phyloP scores from a whole-genome alignment of 2,888 invertebrate genomes.

The Prosopocoilus inquinatus region DNA sequence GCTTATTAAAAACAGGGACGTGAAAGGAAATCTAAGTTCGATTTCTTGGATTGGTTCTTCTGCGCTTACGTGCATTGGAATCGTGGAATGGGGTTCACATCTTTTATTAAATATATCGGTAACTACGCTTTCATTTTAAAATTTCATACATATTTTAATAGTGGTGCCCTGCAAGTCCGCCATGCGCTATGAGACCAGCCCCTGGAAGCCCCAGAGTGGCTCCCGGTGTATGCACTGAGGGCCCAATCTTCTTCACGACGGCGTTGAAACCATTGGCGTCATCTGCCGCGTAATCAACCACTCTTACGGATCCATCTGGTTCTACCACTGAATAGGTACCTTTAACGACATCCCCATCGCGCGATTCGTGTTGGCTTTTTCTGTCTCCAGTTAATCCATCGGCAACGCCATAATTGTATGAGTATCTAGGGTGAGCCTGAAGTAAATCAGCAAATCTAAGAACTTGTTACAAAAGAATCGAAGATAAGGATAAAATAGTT shows the following conservation, averaged over 20 bases:
- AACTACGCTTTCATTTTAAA: not conserved
- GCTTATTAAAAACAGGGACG: too few relatives aligned
- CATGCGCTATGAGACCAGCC: slow-evolving; percentile 10
- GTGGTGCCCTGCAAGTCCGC: slow-evolving; percentile 9
- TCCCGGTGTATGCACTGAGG: slow-evolving; percentile 28
- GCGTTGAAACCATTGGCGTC: slow-evolving; percentile 41
- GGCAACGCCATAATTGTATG: slow-evolving; percentile 60
- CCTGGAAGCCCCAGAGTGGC: slow-evolving; percentile 12
- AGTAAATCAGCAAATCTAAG: slow-evolving; percentile 14
- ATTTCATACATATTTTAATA: slow-evolving; percentile 7
- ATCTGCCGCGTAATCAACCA: slow-evolving; percentile 41
- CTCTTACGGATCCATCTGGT: slow-evolving; percentile 50
- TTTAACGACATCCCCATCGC: slow-evolving; percentile 62
- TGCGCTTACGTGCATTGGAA: too few relatives aligned
- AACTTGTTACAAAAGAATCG: not conserved
- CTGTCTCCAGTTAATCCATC: slow-evolving; percentile 63
- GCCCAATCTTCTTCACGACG: slow-evolving; percentile 43
- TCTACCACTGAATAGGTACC: slow-evolving; percentile 49
- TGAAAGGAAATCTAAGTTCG: too few relatives aligned
- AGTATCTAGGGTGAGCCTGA: slow-evolving; percentile 60
- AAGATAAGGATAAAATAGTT: too few relatives aligned
- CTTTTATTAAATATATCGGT: not conserved
- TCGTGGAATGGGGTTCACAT: too few relatives aligned
- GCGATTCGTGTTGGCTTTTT: slow-evolving; percentile 60
- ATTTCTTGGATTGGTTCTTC: too few relatives aligned